Percentiles rank a stretch among this genome's conserved stretches.
Conservation (phyloP, 2,888 invertebrate genomes). For the Peribatodes rhomboidaria region DNA sequence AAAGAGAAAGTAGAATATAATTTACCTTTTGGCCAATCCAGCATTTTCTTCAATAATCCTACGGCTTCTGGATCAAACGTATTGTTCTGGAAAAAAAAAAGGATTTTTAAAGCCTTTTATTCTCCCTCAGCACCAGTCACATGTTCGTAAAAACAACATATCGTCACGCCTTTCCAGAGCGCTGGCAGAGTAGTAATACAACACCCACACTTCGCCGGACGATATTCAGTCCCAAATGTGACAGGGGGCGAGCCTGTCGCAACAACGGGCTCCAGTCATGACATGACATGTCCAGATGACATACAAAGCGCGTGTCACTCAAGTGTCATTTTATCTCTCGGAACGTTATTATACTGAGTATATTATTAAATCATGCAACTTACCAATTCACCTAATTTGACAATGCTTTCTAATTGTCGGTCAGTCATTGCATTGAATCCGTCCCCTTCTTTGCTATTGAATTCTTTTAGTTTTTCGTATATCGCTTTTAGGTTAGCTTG, state of each 20-base stretch:
- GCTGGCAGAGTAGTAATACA: too few relatives aligned
- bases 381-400: slow-evolving; percentile 87
- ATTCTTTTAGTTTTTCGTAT: slow-evolving; percentile 90
- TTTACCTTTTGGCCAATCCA: slow-evolving; percentile 91
- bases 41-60: slow-evolving; percentile 86
- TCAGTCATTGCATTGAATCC: slow-evolving; percentile 83
- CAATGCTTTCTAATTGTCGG: slow-evolving; percentile 87
- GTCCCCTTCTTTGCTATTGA: slow-evolving; percentile 88
- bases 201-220: too few relatives aligned
- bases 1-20: not conserved
- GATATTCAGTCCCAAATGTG: too few relatives aligned
- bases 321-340: too few relatives aligned
- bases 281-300: too few relatives aligned
- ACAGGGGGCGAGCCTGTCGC: too few relatives aligned
- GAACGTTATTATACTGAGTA: too few relatives aligned
- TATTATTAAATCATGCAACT: slow-evolving; percentile 39
- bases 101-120: not conserved
- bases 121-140: too few relatives aligned
- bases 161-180: too few relatives aligned
- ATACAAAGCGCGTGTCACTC: too few relatives aligned
- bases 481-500: slow-evolving; percentile 92
- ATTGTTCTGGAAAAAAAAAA: slow-evolving; percentile 69
- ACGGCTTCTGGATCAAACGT: slow-evolving; percentile 80
- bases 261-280: too few relatives aligned
- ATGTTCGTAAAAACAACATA: too few relatives aligned